A percentile compares a stretch with the other conserved stretches of the same genome.
Evolutionary conservation across 2,797 vertebrate species (phyloP).

Genomic region (Neopelma chrysocephalum): DNA sequence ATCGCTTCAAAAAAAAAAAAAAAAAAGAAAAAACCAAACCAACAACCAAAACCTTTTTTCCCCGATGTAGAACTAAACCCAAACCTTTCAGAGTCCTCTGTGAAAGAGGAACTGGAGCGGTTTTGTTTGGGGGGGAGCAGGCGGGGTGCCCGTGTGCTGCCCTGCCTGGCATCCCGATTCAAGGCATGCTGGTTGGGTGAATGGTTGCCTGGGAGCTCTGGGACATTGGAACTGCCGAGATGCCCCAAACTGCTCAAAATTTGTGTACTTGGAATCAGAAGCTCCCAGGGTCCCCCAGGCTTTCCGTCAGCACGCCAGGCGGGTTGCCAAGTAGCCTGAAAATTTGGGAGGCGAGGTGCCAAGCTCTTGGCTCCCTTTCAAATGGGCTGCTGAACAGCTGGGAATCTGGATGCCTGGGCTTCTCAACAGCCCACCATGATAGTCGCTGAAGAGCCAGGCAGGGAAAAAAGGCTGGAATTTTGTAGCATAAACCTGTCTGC

Average conservation of each 20-base stretch:
- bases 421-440: conserved; percentile 41
- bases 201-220: conserved; percentile 53
- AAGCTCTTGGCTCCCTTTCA: conserved; percentile 55
- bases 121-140: background rate
- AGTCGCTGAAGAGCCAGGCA: conserved; percentile 8
- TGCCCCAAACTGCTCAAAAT: conserved; percentile 31
- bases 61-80: background rate
- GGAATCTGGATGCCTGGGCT: conserved; percentile 63
- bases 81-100: background rate
- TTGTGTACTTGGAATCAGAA: conserved; percentile 56
- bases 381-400: conserved; percentile 67
- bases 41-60: background rate
- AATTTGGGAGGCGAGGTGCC: conserved; percentile 52
- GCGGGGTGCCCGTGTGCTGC: background rate
- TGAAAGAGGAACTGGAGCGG: background rate
- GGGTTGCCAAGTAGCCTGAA: conserved; percentile 58
- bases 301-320: conserved; percentile 41
- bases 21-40: background rate
- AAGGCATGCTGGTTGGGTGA: conserved; percentile 11
- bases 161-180: background rate
- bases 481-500: background rate
- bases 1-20: background rate
- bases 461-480: conserved; percentile 15
- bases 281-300: conserved; percentile 59
- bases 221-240: background rate